phyloP scores from a whole-genome alignment of 2,113 vertebrate genomes.

The Podilymbus podiceps region DNA sequence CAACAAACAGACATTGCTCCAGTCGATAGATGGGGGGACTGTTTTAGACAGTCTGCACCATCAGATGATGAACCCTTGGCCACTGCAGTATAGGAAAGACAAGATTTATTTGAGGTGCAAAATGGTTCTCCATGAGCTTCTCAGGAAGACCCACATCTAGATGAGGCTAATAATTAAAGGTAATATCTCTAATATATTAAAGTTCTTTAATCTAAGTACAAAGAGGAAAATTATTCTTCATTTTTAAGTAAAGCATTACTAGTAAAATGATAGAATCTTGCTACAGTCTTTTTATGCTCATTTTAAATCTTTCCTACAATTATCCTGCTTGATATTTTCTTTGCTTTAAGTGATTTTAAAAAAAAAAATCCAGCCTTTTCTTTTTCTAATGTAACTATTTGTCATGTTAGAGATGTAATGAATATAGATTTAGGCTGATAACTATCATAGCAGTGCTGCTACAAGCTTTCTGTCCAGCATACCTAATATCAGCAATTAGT shows the following conservation, averaged over 20 bases:
- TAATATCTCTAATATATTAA: background rate
- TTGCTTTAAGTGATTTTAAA: background rate
- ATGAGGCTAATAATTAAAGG: background rate
- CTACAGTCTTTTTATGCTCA: background rate
- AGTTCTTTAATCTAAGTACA: background rate
- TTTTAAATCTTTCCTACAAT: slow-evolving; percentile 24
- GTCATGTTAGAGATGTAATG: background rate
- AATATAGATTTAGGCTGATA: slow-evolving; percentile 15
- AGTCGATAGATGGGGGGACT: rapidly evolving
- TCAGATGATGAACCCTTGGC: background rate
- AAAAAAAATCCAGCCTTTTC: background rate
- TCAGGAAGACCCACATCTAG: background rate
- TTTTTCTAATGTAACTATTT: slow-evolving; percentile 26
- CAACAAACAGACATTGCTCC: background rate
- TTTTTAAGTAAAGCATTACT: background rate
- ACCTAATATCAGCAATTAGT: slow-evolving; percentile 29
- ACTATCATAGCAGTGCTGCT: background rate
- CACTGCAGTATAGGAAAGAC: background rate
- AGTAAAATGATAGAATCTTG: slow-evolving; percentile 17
- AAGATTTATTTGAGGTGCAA: background rate
- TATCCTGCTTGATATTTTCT: slow-evolving; percentile 8
- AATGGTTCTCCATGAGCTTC: background rate
- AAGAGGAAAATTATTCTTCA: background rate
- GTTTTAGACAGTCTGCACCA: background rate
- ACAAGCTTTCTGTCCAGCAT: background rate